Base-by-base conservation (phyloP, 2,888 invertebrate species). In the Catocala nupta region DNA sequence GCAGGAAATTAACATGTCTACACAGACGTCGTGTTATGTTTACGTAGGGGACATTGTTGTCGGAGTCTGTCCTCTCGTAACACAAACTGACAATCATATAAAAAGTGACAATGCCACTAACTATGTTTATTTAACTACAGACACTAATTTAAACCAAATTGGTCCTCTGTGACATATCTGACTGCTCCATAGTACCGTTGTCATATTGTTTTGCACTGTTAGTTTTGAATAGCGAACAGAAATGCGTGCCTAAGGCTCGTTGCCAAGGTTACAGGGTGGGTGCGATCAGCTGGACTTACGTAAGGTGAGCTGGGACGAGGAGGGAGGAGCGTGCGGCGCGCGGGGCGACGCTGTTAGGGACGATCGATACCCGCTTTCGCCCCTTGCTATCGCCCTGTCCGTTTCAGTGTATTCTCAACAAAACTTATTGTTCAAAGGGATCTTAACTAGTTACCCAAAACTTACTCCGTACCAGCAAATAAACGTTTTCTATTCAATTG, bases 211-310 rank as follows among this genome's bases (percentile, higher is more conserved):
- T 64, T 68, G 68, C 65, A 71, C 55, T 64, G 65, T 52, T 59
- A 59, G 60, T 59, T 49, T 57, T 58, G 67, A 71, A 74, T 73
- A 78, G 76, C 74, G 73, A 71, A 73, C 68, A 73, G 80, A 77
- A 81, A 79, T 81, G 86, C 87, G 87, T 89, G 87, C 89, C 85
- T 83, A 83, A 85, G 83, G 86, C 86, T 85, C 86, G 92, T 92
- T 90, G 87, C 85, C 92, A 92, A 93, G 92, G 93, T 92, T 93
- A 92, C 92, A 78, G 90, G 91, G 90, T 88, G 90, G 92, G 90
- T 88, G 89, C 88, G 92, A 93, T 93, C 93, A 93, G 93, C 93
- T 93, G 93, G 90, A 86, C 90, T 93, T 93, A 93, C 90, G 92
- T 93, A 93, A 93, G 90, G 91, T 87, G 82, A 81, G 83, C 83